These are phyloP conservation scores for Agelaius phoeniceus DNA, from an alignment of 2,113 vertebrate genomes.

Conservation along the genomic window DNA sequence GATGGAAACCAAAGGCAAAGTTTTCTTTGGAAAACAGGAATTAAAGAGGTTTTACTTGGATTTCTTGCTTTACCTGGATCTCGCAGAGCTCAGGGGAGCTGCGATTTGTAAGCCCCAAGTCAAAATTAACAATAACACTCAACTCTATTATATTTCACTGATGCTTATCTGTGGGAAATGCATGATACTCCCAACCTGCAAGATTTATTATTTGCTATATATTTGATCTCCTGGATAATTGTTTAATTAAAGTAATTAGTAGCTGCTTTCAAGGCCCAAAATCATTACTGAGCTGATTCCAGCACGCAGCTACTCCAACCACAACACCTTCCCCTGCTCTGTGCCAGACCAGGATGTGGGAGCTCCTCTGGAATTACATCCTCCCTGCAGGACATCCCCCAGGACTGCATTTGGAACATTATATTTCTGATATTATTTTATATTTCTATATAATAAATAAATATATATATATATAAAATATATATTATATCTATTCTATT, in stretches of 20 bases:
- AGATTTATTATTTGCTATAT: constrained; percentile 62
- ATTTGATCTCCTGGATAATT: constrained; percentile 53
- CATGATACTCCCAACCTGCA: background rate
- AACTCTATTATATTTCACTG: constrained; percentile 22
- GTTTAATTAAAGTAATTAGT: constrained; percentile 65
- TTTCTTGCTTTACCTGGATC: background rate
- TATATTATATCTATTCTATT: no score
- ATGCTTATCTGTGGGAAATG: constrained; percentile 35
- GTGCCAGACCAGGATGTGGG: background rate
- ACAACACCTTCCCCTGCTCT: background rate
- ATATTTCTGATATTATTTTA: background rate
- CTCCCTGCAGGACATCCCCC: background rate
- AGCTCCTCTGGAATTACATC: background rate
- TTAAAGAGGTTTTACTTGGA: background rate
- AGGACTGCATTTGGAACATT: background rate
- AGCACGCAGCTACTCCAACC: background rate
- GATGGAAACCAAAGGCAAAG: background rate
- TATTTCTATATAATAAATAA: background rate
- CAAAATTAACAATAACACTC: background rate
- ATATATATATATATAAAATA: no score
- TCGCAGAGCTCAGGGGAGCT: background rate
- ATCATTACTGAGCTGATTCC: background rate
- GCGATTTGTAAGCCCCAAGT: background rate
- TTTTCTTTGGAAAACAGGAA: background rate
- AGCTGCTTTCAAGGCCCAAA: constrained; percentile 23